Evolutionary conservation across 1,140 invertebrate species (phyloP).

Genomic region (Papilio glaucus): DNA sequence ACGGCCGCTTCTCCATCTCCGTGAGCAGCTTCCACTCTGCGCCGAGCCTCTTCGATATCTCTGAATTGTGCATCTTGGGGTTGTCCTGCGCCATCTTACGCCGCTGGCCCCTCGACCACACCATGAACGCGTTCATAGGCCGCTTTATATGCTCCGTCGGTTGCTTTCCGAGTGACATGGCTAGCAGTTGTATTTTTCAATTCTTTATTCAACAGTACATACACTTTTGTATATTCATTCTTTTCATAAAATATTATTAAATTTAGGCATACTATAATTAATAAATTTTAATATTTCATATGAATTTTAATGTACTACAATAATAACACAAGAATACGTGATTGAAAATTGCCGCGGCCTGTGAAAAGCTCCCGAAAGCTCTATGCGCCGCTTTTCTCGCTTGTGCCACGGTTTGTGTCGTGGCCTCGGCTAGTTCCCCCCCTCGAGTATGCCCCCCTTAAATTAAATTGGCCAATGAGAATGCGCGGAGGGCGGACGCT

Average conservation of each 20-base stretch:
- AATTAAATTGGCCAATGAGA: constrained; percentile 58
- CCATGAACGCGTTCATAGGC: constrained; percentile 97
- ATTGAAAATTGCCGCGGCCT: constrained; percentile 58
- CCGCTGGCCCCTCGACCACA: constrained; percentile 94
- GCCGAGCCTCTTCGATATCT: constrained; percentile 95
- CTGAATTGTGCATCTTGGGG: constrained; percentile 98
- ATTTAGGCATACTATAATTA: neutral
- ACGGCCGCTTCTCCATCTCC: constrained; percentile 95
- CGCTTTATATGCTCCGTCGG: constrained; percentile 91
- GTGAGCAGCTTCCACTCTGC: constrained; percentile 95
- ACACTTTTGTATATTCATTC: constrained; percentile 33
- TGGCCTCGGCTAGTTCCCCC: constrained; percentile 56
- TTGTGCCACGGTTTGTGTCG: constrained; percentile 65
- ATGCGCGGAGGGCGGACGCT: constrained; percentile 72
- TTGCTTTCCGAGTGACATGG: constrained; percentile 74
- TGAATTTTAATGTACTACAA: constrained; percentile 1
- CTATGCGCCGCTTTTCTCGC: constrained; percentile 79
- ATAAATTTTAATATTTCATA: neutral
- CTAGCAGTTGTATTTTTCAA: constrained; percentile 46
- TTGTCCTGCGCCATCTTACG: constrained; percentile 99
- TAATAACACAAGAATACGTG: constrained; percentile 26
- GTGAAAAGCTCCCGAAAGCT: constrained; percentile 79
- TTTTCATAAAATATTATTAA: neutral
- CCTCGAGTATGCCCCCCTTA: constrained; percentile 52
- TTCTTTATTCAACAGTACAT: constrained; percentile 24